These are phyloP conservation scores for Chaetodon trifascialis DNA, from an alignment of 2,113 vertebrate species.

Conservation along the genomic window DNA sequence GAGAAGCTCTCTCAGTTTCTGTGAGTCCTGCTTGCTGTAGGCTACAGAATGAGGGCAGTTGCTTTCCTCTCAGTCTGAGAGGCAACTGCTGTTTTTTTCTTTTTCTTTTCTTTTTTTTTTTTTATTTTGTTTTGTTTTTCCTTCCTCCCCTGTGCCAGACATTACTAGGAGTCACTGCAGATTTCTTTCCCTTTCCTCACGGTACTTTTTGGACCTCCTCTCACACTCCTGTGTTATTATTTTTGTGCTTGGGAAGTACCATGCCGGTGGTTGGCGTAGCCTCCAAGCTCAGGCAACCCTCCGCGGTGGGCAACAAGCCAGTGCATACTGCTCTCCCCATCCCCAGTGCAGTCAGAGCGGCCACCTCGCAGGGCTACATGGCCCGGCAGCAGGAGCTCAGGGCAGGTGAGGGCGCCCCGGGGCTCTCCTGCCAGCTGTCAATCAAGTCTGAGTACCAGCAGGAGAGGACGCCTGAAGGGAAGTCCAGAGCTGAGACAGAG, in stretches of 20 bases:
- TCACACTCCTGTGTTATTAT: constrained; percentile 41
- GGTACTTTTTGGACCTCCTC: constrained; percentile 16
- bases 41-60: constrained; percentile 81
- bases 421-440: constrained; percentile 90
- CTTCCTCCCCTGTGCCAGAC: constrained; percentile 34
- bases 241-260: constrained; percentile 66
- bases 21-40: constrained; percentile 75
- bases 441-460: constrained; percentile 89
- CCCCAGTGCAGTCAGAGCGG: constrained; percentile 85
- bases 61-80: constrained; percentile 75
- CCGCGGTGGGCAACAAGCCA: constrained; percentile 89
- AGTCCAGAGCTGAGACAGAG: constrained; percentile 87
- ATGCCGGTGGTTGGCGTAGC: constrained; percentile 98
- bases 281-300: constrained; percentile 93
- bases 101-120: constrained; percentile 23
- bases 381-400: constrained; percentile 85
- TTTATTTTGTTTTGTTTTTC: constrained; percentile 7
- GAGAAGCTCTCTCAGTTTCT: constrained; percentile 79
- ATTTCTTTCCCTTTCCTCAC: constrained; percentile 22
- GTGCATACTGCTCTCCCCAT: constrained; percentile 93
- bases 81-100: constrained; percentile 54
- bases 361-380: constrained; percentile 82
- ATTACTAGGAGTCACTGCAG: constrained; percentile 54
- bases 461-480: constrained; percentile 80
- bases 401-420: constrained; percentile 77